phyloP scores from a whole-genome alignment of 2,797 vertebrate genomes.

The Diplodus sargus region DNA sequence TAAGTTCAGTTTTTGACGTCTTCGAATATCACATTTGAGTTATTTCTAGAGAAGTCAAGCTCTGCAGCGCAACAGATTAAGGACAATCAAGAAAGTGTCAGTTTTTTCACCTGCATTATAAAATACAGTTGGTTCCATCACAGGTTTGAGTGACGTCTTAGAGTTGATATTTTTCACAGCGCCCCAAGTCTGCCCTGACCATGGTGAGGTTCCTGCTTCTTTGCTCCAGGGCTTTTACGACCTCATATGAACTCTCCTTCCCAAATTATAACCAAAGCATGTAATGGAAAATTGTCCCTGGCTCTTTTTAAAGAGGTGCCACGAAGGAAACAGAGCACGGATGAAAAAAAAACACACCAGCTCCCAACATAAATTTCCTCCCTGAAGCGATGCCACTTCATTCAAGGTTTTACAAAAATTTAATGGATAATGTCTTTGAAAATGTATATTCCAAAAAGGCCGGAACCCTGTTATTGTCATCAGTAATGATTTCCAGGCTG shows the following conservation, averaged over 20 bases:
- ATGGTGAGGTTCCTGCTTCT: slow-evolving; percentile 25
- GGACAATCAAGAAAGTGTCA: neutral
- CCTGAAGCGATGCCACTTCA: slow-evolving; percentile 40
- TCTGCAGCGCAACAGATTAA: neutral
- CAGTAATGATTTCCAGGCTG: slow-evolving; percentile 22
- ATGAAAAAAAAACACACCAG: slow-evolving; percentile 55
- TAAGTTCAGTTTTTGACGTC: too few relatives aligned
- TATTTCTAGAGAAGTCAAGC: neutral
- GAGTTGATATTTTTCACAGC: slow-evolving; percentile 39
- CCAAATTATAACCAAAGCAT: slow-evolving; percentile 61
- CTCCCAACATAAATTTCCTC: slow-evolving; percentile 22
- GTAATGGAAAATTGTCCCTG: slow-evolving; percentile 65
- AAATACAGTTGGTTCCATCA: neutral
- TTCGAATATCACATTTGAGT: neutral
- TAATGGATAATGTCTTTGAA: slow-evolving; percentile 30
- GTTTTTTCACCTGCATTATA: neutral
- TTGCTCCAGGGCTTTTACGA: slow-evolving; percentile 40
- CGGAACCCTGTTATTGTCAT: slow-evolving; percentile 25
- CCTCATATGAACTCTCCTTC: slow-evolving; percentile 53
- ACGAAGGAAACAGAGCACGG: slow-evolving; percentile 44
- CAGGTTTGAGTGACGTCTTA: neutral
- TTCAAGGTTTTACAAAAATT: slow-evolving; percentile 38
- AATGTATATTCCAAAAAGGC: slow-evolving; percentile 29
- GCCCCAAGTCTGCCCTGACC: slow-evolving; percentile 3
- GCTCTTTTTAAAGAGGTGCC: slow-evolving; percentile 52